phyloP scores from a whole-genome alignment of 1,140 invertebrate genomes.

The Drosophila malerkotliana region DNA sequence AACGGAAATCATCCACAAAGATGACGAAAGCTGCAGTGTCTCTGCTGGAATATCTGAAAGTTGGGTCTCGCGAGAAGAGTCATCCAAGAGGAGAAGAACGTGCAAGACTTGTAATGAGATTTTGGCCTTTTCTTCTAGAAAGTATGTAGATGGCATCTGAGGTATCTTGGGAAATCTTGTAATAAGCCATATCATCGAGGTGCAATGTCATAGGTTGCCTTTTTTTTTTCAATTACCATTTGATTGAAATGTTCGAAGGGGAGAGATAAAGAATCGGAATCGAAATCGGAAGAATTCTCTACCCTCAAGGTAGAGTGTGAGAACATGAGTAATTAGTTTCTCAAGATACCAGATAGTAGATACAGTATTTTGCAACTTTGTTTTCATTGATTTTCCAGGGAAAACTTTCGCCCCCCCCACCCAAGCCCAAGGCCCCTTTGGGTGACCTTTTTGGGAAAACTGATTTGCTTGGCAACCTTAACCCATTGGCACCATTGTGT shows the following conservation, averaged over 20 bases:
- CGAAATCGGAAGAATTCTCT: no score
- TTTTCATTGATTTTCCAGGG: no score
- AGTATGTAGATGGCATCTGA: conserved; percentile 9
- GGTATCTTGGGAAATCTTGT: not conserved
- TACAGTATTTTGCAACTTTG: no score
- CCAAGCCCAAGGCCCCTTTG: no score
- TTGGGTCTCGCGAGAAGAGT: conserved; percentile 44
- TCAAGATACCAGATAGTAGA: no score
- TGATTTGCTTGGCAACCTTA: conserved; percentile 61
- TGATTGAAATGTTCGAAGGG: conserved; percentile 28
- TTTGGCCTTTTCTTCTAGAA: conserved; percentile 50
- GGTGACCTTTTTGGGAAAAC: no score
- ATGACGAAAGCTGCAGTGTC: conserved; percentile 23
- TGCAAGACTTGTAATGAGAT: conserved; percentile 54
- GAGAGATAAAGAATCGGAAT: conserved; percentile 8
- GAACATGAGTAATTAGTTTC: not conserved
- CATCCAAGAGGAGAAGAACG: conserved; percentile 13
- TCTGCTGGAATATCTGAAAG: conserved; percentile 12
- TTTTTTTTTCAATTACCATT: conserved; percentile 43
- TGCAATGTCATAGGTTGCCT: not conserved
- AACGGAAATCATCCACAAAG: conserved; percentile 1
- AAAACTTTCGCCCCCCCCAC: no score
- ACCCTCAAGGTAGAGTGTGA: conserved; percentile 3
- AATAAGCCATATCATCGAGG: conserved; percentile 26
- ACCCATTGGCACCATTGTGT: conserved; percentile 69